These are phyloP conservation scores for Eriosoma lanigerum DNA, from an alignment of 1,140 invertebrate genomes.

Conservation along the genomic window DNA sequence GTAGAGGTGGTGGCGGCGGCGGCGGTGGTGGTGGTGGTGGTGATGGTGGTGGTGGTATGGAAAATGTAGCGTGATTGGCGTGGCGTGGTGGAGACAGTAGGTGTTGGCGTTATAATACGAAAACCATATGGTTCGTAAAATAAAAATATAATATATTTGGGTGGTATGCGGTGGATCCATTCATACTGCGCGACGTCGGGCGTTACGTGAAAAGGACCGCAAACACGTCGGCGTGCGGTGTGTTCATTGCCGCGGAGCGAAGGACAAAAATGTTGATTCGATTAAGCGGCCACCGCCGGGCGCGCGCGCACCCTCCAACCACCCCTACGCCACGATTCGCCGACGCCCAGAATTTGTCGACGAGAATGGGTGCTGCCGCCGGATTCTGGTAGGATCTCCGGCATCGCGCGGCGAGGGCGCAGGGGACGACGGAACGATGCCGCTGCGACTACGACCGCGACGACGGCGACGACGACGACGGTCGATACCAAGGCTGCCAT, in stretches of 20 bases:
- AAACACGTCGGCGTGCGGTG: background rate
- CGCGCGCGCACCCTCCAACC: background rate
- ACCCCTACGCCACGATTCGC: background rate
- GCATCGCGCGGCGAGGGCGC: background rate
- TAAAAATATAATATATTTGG: background rate
- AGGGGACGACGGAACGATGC: background rate
- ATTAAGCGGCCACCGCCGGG: constrained; percentile 19
- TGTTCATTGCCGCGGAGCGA: constrained; percentile 13
- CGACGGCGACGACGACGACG: background rate
- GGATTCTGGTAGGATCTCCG: background rate
- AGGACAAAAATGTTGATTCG: constrained; percentile 49
- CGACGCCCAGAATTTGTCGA: background rate
- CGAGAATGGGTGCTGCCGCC: background rate
- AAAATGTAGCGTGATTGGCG: too few species aligned
- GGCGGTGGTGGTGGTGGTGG: too few species aligned
- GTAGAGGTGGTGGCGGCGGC: too few species aligned
- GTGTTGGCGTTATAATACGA: too few species aligned
- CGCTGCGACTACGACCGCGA: background rate
- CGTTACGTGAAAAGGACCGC: constrained; percentile 27
- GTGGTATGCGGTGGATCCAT: constrained; percentile 1
- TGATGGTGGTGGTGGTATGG: too few species aligned
- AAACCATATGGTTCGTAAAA: background rate
- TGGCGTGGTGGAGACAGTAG: too few species aligned
- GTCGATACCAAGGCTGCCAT: constrained; percentile 34
- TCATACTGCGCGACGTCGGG: constrained; percentile 24